These are phyloP conservation scores for Coleophora flavipennella DNA, from an alignment of 2,888 invertebrate genomes.

Conservation along the genomic window DNA sequence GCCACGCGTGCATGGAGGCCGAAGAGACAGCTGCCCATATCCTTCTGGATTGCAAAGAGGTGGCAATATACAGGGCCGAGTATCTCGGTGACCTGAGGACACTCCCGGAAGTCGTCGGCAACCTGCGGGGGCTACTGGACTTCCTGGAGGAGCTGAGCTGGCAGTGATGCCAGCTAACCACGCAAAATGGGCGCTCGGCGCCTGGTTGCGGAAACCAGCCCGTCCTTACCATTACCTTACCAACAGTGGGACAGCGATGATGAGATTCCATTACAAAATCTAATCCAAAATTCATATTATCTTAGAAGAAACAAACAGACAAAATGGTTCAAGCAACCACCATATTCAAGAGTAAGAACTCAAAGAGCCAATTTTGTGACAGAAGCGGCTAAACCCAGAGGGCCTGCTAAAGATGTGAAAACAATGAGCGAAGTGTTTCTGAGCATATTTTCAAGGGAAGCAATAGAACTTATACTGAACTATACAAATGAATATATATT, in stretches of 20 bases:
- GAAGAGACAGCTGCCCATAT: too few relatives aligned
- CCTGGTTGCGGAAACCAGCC: too few relatives aligned
- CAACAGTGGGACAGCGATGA: slow-evolving; percentile 4
- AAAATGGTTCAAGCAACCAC: slow-evolving; percentile 2
- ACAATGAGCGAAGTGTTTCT: slow-evolving; percentile 2
- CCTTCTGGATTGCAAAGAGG: too few relatives aligned
- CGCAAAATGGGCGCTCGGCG: too few relatives aligned
- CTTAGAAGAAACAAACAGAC: neutral
- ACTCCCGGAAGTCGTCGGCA: too few relatives aligned
- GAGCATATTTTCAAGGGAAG: slow-evolving; percentile 4
- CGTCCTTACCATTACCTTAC: too few relatives aligned
- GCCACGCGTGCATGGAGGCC: too few relatives aligned
- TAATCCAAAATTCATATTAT: neutral
- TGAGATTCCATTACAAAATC: slow-evolving; percentile 1
- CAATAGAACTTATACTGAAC: slow-evolving; percentile 4
- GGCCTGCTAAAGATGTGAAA: neutral
- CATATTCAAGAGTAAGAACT: slow-evolving; percentile 3
- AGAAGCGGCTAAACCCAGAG: slow-evolving; percentile 2
- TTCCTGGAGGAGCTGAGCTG: too few relatives aligned
- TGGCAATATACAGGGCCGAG: too few relatives aligned
- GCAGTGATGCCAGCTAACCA: too few relatives aligned
- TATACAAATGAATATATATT: slow-evolving; percentile 1
- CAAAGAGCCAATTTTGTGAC: slow-evolving; percentile 1
- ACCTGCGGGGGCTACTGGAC: too few relatives aligned
- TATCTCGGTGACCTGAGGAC: too few relatives aligned